These are phyloP conservation scores for Agrochola macilenta DNA, from an alignment of 2,888 invertebrate genomes.

Conservation along the genomic window DNA sequence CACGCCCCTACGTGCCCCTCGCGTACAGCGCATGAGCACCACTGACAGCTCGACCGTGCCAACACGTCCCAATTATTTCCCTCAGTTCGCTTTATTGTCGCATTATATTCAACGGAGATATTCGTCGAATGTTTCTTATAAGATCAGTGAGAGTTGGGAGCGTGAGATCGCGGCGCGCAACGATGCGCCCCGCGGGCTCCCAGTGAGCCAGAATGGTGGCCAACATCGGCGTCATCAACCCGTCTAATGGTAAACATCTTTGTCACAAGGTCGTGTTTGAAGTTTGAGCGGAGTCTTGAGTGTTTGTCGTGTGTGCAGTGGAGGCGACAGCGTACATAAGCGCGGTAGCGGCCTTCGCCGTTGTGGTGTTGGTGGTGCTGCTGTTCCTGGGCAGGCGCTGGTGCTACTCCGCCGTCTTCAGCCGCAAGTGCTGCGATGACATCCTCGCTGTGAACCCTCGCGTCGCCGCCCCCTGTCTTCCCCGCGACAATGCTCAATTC, in stretches of 20 bases:
- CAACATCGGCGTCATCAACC: constrained; percentile 84
- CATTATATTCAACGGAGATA: constrained; percentile 62
- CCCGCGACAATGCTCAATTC: constrained; percentile 86
- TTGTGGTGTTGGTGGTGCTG: constrained; percentile 95
- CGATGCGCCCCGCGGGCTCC: constrained; percentile 70
- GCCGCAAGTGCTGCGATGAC: constrained; percentile 85
- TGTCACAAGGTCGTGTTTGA: constrained; percentile 52
- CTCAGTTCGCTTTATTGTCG: constrained; percentile 74
- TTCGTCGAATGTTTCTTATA: constrained; percentile 35
- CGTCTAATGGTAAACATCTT: constrained; percentile 85
- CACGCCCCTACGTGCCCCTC: constrained; percentile 87
- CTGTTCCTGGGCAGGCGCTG: constrained; percentile 96
- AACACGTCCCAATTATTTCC: constrained; percentile 83
- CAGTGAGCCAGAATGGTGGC: constrained; percentile 85
- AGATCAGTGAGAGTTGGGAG: constrained; percentile 28
- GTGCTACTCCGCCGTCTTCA: constrained; percentile 84
- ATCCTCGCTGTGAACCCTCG: constrained; percentile 86
- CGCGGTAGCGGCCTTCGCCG: constrained; percentile 95
- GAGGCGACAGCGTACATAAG: constrained; percentile 97
- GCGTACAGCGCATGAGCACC: constrained; percentile 81
- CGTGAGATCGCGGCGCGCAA: constrained; percentile 60
- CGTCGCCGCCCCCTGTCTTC: constrained; percentile 79
- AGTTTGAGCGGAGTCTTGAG: constrained; percentile 45
- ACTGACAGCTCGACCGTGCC: constrained; percentile 82
- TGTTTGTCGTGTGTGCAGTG: constrained; percentile 85